Conservation (phyloP, 1,140 invertebrate genomes). For the Sitobion miscanthi region DNA sequence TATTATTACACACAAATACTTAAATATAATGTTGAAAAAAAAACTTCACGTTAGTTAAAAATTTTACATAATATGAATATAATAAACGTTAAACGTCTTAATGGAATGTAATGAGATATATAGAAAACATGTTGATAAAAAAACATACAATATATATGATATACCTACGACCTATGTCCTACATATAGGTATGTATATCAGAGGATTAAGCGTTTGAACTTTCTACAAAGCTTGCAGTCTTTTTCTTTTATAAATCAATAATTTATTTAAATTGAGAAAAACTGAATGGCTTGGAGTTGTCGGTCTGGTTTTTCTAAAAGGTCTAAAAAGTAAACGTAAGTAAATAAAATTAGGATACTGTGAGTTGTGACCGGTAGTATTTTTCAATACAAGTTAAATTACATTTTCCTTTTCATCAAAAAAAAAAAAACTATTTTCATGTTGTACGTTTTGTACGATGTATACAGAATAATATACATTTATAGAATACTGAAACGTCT, state of each 20-base stretch:
- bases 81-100: background rate
- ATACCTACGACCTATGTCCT: too few species aligned
- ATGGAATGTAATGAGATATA: background rate
- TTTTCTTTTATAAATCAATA: constrained; percentile 9
- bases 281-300: background rate
- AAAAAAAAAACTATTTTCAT: background rate
- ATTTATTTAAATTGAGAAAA: background rate
- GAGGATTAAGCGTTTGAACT: background rate
- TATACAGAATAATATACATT: background rate
- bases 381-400: constrained; percentile 23
- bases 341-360: constrained; percentile 2
- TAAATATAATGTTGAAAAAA: background rate
- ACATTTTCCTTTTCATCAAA: background rate
- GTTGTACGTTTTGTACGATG: background rate
- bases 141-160: background rate
- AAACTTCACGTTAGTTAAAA: background rate
- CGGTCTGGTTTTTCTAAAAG: background rate
- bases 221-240: background rate
- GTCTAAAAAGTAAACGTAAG: background rate
- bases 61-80: background rate
- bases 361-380: background rate
- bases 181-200: background rate
- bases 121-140: background rate
- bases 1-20: background rate
- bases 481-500: background rate